Base-by-base conservation (phyloP, 1,140 invertebrate species). In the Dreissena rostriformis region DNA sequence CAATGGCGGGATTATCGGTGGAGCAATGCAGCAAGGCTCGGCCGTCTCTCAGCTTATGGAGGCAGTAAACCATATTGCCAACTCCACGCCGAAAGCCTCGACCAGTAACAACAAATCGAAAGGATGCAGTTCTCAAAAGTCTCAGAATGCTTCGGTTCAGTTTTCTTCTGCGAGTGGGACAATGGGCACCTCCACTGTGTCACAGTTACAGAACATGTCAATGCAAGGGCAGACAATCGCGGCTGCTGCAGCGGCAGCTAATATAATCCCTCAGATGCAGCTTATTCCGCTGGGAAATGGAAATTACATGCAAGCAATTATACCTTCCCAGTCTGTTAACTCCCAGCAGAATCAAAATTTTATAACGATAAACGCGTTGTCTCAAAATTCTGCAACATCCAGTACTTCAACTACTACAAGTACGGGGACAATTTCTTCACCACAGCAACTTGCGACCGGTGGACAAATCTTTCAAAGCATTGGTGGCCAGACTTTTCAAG, bases 181-280 rank as follows among this genome's bases (percentile, higher is more conserved):
- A 52, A 73, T 51, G 73, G n/a, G 24, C 22, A 22, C 26, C 10
- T 51, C 55, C 26, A 74, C 79, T 49, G 66, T 66, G 55, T 24
- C 65, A 19, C 82, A 84, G 29, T 19, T 76, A 19, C 82, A 84
- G 73, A 72, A 71, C 51, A 77, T 76, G 55, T 77, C 67, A 39
- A 84, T 77, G 74, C 82, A 84, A 49, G 74, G 75, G 22, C 82
- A 84, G 57, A 84, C 82, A 77, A 84, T 84, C 4, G 82, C 82
- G 15, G 82, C 82, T 15, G 82, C 82, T 19, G 82, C 82, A 17
- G 82, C 82, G 19, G 82, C 82, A 71, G 82, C 82, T 11, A 84
- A 84, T 29, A 84, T 84, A 17, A 84, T 84, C 28, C 82, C 82
- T 39, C 82, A 84, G 55, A 71, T 84, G 67, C 82, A 77, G 66